phyloP scores from a whole-genome alignment of 1,140 invertebrate genomes.

The Branchinecta lynchi region DNA sequence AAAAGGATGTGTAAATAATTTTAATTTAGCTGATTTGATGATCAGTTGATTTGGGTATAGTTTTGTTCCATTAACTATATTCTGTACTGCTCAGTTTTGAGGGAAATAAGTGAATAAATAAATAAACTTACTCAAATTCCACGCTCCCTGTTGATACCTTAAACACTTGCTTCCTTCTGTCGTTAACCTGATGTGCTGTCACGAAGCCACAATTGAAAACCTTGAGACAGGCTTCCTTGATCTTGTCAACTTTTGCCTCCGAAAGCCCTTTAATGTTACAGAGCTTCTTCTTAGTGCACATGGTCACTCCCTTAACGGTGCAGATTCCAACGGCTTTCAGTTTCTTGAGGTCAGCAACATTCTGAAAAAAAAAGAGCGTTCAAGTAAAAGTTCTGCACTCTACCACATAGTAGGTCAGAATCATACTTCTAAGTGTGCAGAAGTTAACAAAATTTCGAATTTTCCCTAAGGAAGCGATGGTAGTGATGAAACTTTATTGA shows the following conservation, averaged over 20 bases:
- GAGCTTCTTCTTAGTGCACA: conserved; percentile 57
- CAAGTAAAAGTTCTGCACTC: no score
- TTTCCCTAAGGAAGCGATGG: no score
- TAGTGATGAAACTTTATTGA: no score
- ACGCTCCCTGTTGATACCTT: conserved; percentile 52
- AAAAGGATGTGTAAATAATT: no score
- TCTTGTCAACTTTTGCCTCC: conserved; percentile 65
- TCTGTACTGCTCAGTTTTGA: not conserved
- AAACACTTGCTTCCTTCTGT: conserved; percentile 52
- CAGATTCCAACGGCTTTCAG: conserved; percentile 58
- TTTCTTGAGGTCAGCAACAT: conserved; percentile 55
- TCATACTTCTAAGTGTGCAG: no score
- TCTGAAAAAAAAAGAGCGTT: conserved; percentile 24
- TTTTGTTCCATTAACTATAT: no score
- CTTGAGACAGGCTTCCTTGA: conserved; percentile 56
- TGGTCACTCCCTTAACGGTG: conserved; percentile 62
- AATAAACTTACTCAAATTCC: conserved; percentile 47
- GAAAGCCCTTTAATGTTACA: conserved; percentile 58
- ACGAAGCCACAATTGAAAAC: conserved; percentile 43
- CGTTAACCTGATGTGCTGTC: conserved; percentile 54
- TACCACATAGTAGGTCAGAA: no score
- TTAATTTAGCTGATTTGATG: no score
- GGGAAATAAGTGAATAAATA: conserved; percentile 12
- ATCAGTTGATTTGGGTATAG: no score
- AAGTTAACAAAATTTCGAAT: no score